Base-by-base conservation (phyloP, 2,113 vertebrate genomes). In the Aptenodytes forsteri region DNA sequence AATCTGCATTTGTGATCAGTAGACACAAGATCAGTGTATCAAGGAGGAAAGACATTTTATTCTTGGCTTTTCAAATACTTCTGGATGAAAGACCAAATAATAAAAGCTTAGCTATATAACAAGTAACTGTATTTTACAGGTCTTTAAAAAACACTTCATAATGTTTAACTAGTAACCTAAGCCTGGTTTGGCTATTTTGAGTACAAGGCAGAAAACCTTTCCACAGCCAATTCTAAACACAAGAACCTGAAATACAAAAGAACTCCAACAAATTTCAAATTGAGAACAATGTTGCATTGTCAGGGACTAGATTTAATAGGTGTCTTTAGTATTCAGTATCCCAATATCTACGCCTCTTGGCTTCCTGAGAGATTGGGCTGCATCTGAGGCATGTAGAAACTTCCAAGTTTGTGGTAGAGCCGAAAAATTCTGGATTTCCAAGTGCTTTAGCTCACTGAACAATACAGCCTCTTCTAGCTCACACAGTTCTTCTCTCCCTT, bases 71-170 rank as follows among this genome's bases (percentile, higher is more conserved):
- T 80, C 49, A 90, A 93, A 73, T 72, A 46, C 27, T 84, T 84
- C 32, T 91, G 38, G 18, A 73, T 87, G 34, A 95, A 96, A 82
- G 66, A 65, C 42, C 40, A 72, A 80, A 89, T 73, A 91, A 72
- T 85, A 83, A 93, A 95, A 91, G 20, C 38, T 84, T 50, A 73
- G 65, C 72, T 89, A 40, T 91, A 19, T 71, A 84, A 69, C 27
- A 69, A 82, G 80, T 82, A 79, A 90, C 42, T 84, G 42, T 62
- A 73, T 93, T 96, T 96, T 89, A 96, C 62, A 66, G 78, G 29
- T 77, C 81, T 94, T 96, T 90, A 58, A 95, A 97, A 94, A 79
- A 29, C 65, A 70, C 66, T 92, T 95, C 81, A 88, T 83, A 85
- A 93, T 11, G 2, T 96, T 97, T 94, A 91, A 70, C 71, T 70